Percentiles rank a stretch among this genome's conserved stretches.
These are phyloP conservation scores for Cebidichthys violaceus DNA, from an alignment of 2,113 vertebrate genomes.

Conservation along the genomic window DNA sequence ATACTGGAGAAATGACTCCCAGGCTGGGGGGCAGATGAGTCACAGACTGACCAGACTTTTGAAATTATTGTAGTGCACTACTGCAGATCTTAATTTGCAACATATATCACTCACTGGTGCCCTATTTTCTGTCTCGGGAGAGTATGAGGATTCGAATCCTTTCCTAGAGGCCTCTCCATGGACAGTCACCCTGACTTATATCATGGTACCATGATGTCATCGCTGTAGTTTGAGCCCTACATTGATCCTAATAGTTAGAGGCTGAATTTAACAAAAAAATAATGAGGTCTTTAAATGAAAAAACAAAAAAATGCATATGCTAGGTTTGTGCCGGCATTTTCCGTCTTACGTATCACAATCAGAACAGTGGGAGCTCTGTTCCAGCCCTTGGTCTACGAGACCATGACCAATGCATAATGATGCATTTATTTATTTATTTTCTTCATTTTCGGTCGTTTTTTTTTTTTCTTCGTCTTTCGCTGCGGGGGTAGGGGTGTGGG, in stretches of 20 bases:
- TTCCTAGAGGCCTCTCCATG: constrained; percentile 32
- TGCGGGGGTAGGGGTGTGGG: constrained; percentile 40
- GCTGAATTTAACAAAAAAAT: constrained; percentile 61
- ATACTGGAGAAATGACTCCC: constrained; percentile 19
- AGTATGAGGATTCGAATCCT: constrained; percentile 35
- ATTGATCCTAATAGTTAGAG: constrained; percentile 62
- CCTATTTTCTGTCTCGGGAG: constrained; percentile 27
- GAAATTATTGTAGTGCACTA: not conserved
- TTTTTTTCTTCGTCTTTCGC: constrained; percentile 20
- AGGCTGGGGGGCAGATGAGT: not conserved
- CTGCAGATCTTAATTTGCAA: not conserved
- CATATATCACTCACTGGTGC: not conserved
- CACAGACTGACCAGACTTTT: not conserved
- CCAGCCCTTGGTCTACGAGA: constrained; percentile 56
- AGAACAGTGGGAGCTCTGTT: constrained; percentile 78
- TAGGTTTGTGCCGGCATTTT: constrained; percentile 44
- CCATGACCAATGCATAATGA: constrained; percentile 81
- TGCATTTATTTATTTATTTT: constrained; percentile 81
- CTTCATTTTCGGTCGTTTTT: constrained; percentile 52
- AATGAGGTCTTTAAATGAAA: constrained; percentile 62
- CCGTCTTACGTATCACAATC: constrained; percentile 55
- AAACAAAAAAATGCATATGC: constrained; percentile 27
- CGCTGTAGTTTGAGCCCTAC: constrained; percentile 38
- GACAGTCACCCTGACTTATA: constrained; percentile 51
- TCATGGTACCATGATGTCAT: constrained; percentile 60